phyloP scores from a whole-genome alignment of 2,888 invertebrate genomes.

The Tryphoninae sp. region DNA sequence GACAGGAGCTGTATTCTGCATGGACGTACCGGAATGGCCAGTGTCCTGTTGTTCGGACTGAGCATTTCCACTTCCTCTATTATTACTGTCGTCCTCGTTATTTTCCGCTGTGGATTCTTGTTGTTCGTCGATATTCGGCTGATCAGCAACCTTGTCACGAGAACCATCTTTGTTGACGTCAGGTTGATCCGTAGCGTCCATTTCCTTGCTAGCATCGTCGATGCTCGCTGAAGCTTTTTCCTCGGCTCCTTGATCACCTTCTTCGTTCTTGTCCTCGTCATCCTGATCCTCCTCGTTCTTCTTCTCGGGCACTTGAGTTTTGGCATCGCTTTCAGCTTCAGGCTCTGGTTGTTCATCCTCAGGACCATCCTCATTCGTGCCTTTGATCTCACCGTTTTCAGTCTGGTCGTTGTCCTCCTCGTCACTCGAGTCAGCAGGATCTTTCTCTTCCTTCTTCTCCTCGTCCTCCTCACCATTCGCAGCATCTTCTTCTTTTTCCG shows the following conservation, averaged over 20 bases:
- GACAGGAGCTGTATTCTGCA: conserved; percentile 79
- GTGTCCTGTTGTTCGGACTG: conserved; percentile 88
- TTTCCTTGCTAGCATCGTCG: conserved; percentile 77
- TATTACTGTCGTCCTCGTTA: conserved; percentile 84
- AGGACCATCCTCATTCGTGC: conserved; percentile 70
- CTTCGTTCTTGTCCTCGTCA: conserved; percentile 80
- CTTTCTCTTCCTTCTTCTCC: conserved; percentile 79
- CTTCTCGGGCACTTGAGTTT: conserved; percentile 73
- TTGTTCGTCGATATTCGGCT: conserved; percentile 82
- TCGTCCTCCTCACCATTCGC: conserved; percentile 78
- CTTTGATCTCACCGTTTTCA: conserved; percentile 65
- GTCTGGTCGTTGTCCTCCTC: conserved; percentile 79
- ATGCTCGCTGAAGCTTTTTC: conserved; percentile 75
- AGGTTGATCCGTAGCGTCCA: conserved; percentile 82
- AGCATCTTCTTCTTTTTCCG: conserved; percentile 77
- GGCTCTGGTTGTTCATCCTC: conserved; percentile 71
- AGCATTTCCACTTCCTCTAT: conserved; percentile 88
- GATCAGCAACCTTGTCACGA: conserved; percentile 80
- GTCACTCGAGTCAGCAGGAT: conserved; percentile 79
- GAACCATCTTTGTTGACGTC: conserved; percentile 80
- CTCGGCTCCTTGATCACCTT: conserved; percentile 72
- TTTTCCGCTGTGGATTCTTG: conserved; percentile 80
- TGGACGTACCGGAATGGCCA: conserved; percentile 85
- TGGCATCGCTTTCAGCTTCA: conserved; percentile 73
- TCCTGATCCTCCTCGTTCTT: conserved; percentile 81